Conservation (phyloP, 1,140 invertebrate genomes). For the Drosophila truncata region DNA sequence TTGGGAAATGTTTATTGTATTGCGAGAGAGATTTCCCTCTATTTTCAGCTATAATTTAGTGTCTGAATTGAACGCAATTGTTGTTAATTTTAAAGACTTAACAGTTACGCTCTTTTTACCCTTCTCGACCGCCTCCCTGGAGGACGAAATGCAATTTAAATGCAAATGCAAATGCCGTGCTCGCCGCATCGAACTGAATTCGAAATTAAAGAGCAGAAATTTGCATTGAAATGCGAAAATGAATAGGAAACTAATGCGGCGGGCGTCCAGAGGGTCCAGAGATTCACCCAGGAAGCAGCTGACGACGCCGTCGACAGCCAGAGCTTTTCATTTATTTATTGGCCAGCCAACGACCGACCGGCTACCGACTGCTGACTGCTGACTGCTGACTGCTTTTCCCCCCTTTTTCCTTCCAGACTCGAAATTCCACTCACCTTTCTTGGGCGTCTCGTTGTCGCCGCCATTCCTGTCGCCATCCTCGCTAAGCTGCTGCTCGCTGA, state of each 20-base stretch:
- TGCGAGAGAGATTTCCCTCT: neutral
- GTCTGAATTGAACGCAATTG: conserved; percentile 1
- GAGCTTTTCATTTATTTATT: conserved; percentile 80
- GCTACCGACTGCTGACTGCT: neutral
- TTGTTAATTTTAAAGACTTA: conserved; percentile 39
- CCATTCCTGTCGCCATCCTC: conserved; percentile 87
- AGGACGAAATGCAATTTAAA: conserved; percentile 75
- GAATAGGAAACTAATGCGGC: conserved; percentile 75
- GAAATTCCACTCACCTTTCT: conserved; percentile 86
- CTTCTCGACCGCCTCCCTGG: conserved; percentile 3
- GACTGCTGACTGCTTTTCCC: neutral
- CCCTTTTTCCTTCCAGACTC: neutral
- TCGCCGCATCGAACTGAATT: conserved; percentile 69
- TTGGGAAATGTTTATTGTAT: conserved; percentile 6
- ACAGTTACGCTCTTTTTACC: neutral
- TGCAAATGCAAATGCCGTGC: conserved; percentile 74
- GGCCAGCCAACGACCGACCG: conserved; percentile 45
- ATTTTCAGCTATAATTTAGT: conserved; percentile 4
- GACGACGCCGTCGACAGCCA: conserved; percentile 45
- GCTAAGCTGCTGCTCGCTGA: conserved; percentile 86
- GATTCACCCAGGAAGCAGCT: conserved; percentile 60
- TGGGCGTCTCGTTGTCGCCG: conserved; percentile 76
- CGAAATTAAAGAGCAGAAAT: conserved; percentile 76
- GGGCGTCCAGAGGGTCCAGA: conserved; percentile 46
- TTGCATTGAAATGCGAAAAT: conserved; percentile 74